These are phyloP conservation scores for Phodopus roborovskii DNA, from an alignment of 2,113 vertebrate genomes.

Conservation along the genomic window DNA sequence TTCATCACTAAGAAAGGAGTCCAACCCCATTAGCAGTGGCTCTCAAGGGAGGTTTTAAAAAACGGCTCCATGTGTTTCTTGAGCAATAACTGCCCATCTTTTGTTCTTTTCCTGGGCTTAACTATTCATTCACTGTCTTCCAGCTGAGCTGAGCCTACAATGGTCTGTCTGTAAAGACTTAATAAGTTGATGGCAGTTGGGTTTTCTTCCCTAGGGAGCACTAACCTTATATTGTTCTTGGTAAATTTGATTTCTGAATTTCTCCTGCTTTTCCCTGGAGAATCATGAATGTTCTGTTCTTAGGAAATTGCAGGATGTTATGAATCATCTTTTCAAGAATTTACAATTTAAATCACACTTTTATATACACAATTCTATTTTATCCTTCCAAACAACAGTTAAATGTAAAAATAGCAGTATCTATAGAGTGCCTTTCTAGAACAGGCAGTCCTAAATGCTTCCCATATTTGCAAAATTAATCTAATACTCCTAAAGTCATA, in stretches of 20 bases:
- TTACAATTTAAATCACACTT: conserved; percentile 42
- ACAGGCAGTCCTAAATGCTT: background rate
- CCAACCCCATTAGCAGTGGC: background rate
- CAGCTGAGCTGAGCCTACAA: conserved; percentile 7
- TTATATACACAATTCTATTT: conserved; percentile 37
- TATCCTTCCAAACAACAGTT: conserved; percentile 35
- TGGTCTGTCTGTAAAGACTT: conserved; percentile 32
- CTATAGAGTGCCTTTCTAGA: conserved; percentile 1
- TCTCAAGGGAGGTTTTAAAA: conserved; percentile 13
- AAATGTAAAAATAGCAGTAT: conserved; percentile 50
- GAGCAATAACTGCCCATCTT: background rate
- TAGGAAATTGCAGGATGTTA: conserved; percentile 35
- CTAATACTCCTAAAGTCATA: background rate
- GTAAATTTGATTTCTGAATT: conserved; percentile 60
- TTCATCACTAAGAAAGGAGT: conserved; percentile 5
- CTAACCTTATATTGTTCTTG: conserved; percentile 36
- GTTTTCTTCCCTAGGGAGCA: conserved; percentile 22
- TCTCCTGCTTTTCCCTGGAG: conserved; percentile 49
- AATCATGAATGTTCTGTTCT: conserved; percentile 38
- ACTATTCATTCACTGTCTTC: conserved; percentile 1
- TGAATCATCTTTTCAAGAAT: conserved; percentile 52
- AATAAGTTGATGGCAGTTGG: conserved; percentile 46
- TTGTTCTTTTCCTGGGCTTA: conserved; percentile 3
- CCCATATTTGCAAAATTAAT: background rate
- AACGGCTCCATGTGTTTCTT: background rate